Evolutionary conservation across 92 coral and sea anemone genomes (phyloP).

Genomic region (Palythoa grandiflora): DNA sequence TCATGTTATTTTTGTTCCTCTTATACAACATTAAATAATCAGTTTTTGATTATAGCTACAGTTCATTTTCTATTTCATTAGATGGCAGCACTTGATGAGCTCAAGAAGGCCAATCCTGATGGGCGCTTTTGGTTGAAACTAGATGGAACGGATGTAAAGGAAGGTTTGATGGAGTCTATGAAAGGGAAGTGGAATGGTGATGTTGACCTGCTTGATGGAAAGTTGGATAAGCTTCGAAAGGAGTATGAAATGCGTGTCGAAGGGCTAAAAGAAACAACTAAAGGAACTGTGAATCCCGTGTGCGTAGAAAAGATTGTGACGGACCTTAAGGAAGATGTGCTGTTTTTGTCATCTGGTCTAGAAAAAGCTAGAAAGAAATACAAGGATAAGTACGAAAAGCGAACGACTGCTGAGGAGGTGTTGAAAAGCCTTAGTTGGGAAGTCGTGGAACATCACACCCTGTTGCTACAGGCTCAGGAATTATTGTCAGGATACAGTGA

Average conservation of each 20-base stretch:
- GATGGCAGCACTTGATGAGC: background rate
- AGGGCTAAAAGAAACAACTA: background rate
- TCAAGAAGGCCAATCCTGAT: background rate
- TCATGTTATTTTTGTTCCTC: too few species aligned
- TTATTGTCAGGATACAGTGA: background rate
- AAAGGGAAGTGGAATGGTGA: conserved; percentile 19
- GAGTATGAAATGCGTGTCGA: background rate
- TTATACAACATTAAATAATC: too few species aligned
- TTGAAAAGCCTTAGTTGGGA: conserved; percentile 46
- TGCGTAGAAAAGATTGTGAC: background rate
- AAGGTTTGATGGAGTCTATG: background rate
- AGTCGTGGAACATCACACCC: conserved; percentile 36
- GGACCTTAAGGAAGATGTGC: conserved; percentile 27
- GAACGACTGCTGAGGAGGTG: conserved; percentile 18
- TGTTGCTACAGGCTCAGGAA: conserved; percentile 31
- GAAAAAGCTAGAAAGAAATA: conserved; percentile 22
- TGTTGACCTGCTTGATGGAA: background rate
- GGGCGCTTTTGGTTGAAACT: conserved; percentile 6
- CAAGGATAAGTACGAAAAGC: background rate
- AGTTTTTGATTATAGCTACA: too few species aligned
- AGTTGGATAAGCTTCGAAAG: background rate
- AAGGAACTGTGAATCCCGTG: background rate
- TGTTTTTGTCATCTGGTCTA: conserved; percentile 12
- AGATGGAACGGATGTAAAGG: background rate
- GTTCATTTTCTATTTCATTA: background rate